Evolutionary conservation across 2,888 invertebrate genomes (phyloP), one percentile per base, ranked within the genome.

Genomic region (Nematopogon swammerdamellus): DNA sequence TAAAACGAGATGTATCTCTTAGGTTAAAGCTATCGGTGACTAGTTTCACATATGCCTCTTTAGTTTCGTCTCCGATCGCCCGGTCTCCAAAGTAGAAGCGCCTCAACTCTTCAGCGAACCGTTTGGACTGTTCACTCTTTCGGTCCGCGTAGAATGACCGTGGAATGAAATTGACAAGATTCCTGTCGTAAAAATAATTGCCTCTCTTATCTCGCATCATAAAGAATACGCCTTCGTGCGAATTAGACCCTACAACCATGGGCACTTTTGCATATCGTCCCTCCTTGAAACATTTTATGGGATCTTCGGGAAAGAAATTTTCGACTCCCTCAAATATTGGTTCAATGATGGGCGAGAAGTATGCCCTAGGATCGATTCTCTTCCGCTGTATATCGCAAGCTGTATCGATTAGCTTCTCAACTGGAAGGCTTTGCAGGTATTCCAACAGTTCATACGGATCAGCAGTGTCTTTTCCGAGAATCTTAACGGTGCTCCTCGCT

Each of bases 171-270:
- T 62, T 62, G 44, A 60, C 60, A 0, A 70, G 60, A 44, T 79
- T 63, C 0, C 61, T 56, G 29, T 67, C 63, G 16, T 61, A 72
- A 1, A 59, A 20, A 1, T 72, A 54, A 2, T 64, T 59, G 0
- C 69, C 71, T 0, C 61, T 49, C 0, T 57, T 58, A 46, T 68
- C 60, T 47, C 53, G 61, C 2, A 57, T 56, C 5, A 72, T 42
- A 52, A 79, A 77, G 0, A 65, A 51, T 0, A 65, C 76, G 0
- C 63, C 70, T 58, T 79, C 77, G 17, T 68, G 63, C 0, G 69
- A 67, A 51, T 64, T 63, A 0, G 61, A 45, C 0, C 71, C 66
- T 1, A 57, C 47, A 0, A 79, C 29, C 0, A 66, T 51, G 0
- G 79, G 76, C 0, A 76, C 59, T 52, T 67, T 69, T 1, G 59